Conservation (phyloP, 2,888 invertebrate species). For the Vandiemenella viatica region DNA sequence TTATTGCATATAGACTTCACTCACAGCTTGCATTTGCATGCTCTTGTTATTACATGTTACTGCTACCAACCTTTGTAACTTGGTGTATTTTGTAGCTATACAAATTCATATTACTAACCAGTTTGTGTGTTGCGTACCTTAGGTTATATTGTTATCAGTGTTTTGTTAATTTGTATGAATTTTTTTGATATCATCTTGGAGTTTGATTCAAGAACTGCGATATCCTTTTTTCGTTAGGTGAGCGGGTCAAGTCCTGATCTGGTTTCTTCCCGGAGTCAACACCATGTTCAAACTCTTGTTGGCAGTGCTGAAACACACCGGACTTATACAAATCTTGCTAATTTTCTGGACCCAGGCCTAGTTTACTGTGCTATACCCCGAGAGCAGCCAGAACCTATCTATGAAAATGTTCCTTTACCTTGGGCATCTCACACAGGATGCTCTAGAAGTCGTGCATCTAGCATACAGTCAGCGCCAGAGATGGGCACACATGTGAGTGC, state of each 20-base stretch:
- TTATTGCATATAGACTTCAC: no score
- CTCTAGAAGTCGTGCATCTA: conserved; percentile 39
- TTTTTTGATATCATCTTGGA: no score
- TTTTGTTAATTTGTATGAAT: no score
- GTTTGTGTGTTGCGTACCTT: no score
- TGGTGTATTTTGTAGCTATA: no score
- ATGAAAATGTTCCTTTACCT: conserved; percentile 63
- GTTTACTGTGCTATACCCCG: neutral
- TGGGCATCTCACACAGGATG: conserved; percentile 34
- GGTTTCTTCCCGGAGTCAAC: conserved; percentile 48
- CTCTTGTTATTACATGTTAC: no score
- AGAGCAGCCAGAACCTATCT: conserved; percentile 51
- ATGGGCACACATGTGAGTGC: conserved; percentile 21
- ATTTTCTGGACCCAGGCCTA: conserved; percentile 25
- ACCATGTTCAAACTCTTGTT: conserved; percentile 4
- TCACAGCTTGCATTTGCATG: no score
- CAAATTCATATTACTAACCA: no score
- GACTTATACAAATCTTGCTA: conserved; percentile 56
- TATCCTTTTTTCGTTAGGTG: conserved; percentile 19
- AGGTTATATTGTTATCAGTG: no score
- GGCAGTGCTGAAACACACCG: conserved; percentile 42
- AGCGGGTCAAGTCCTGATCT: conserved; percentile 60
- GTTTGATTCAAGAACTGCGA: no score
- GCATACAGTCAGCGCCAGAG: conserved; percentile 56
- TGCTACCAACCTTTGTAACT: no score